A percentile compares a stretch with the other conserved stretches of the same genome.
Conservation (phyloP, 2,797 vertebrate genomes). For the Clarias fuscus region DNA sequence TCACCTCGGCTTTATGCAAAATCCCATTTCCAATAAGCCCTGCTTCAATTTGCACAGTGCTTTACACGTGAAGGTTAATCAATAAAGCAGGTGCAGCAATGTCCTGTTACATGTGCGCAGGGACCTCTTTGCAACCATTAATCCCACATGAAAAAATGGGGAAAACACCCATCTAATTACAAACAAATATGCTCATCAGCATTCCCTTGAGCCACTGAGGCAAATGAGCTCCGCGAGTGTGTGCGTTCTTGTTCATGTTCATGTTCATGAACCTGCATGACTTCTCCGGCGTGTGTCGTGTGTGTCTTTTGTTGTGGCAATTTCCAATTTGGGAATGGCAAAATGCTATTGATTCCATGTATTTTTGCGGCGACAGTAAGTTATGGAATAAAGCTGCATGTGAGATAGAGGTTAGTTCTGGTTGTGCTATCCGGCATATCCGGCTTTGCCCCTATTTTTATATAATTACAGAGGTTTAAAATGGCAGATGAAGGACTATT, state of each 20-base stretch:
- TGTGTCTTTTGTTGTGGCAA: conserved; percentile 15
- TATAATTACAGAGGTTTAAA: conserved; percentile 37
- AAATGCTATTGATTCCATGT: conserved; percentile 42
- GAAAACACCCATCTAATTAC: conserved; percentile 46
- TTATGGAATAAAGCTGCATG: conserved; percentile 14
- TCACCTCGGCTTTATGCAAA: conserved; percentile 46
- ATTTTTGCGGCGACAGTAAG: conserved; percentile 12
- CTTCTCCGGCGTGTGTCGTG: not conserved
- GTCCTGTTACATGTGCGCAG: conserved; percentile 35
- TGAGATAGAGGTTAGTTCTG: not conserved
- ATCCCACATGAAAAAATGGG: conserved; percentile 41
- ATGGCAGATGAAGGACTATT: conserved; percentile 39
- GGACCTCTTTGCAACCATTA: conserved; percentile 32
- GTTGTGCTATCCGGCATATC: not conserved
- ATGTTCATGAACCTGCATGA: conserved; percentile 16
- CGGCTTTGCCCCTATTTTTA: conserved; percentile 14
- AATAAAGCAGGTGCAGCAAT: conserved; percentile 51
- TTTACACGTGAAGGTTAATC: conserved; percentile 62
- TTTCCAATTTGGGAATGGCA: conserved; percentile 12
- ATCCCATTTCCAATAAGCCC: conserved; percentile 58
- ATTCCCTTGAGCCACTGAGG: conserved; percentile 22
- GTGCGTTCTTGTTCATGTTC: conserved; percentile 13
- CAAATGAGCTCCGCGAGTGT: conserved; percentile 27
- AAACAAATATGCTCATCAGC: conserved; percentile 51
- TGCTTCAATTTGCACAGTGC: conserved; percentile 57